Conservation (phyloP, 2,888 invertebrate species). For the Plutella xylostella region DNA sequence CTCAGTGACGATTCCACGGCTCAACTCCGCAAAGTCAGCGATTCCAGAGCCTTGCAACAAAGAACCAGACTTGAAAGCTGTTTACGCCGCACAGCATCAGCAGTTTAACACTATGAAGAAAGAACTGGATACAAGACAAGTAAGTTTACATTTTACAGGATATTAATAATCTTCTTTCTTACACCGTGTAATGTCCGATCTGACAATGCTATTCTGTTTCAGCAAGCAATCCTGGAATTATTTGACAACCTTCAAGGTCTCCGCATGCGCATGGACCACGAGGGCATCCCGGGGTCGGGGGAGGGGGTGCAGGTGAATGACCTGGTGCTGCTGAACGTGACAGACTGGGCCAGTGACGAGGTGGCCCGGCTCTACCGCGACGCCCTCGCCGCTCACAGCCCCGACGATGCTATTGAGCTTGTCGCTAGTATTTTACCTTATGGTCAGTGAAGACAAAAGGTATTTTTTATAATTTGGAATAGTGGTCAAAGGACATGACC, state of each 20-base stretch:
- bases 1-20: not conserved
- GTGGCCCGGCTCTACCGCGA: conserved; percentile 45
- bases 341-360: conserved; percentile 53
- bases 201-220: too few species aligned
- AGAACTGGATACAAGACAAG: conserved; percentile 60
- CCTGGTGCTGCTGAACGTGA: conserved; percentile 50
- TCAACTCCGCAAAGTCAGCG: conserved; percentile 11
- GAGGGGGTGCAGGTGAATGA: conserved; percentile 37
- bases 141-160: conserved; percentile 16
- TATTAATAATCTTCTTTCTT: too few species aligned
- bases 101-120: conserved; percentile 49
- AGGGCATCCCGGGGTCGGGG: conserved; percentile 32
- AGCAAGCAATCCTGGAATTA: conserved; percentile 50
- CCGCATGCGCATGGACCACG: conserved; percentile 40
- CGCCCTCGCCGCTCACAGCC: conserved; percentile 27
- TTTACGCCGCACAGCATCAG: conserved; percentile 33
- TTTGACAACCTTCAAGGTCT: conserved; percentile 39
- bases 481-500: too few species aligned
- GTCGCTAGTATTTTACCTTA: conserved; percentile 32
- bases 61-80: conserved; percentile 34
- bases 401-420: conserved; percentile 34
- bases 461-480: too few species aligned
- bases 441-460: too few species aligned
- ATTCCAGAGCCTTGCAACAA: conserved; percentile 18
- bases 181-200: too few species aligned